Percentiles rank a stretch among this genome's conserved stretches.
These are phyloP conservation scores for Poecilobothrus nobilitatus DNA, from an alignment of 2,888 invertebrate species.

Conservation along the genomic window DNA sequence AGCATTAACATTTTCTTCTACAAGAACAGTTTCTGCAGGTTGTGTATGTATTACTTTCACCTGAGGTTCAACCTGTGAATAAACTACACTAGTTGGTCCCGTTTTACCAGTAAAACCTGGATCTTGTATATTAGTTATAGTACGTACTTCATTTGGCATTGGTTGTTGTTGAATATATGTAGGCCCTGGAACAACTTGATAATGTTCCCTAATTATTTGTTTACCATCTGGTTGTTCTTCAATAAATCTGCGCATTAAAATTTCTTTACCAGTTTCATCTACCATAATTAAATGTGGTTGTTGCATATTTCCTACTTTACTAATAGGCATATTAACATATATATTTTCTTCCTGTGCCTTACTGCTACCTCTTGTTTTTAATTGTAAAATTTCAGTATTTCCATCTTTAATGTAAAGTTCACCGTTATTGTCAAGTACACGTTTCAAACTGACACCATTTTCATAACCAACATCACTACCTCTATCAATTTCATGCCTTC, in stretches of 20 bases:
- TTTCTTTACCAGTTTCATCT: constrained; percentile 75
- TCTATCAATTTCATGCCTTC: constrained; percentile 67
- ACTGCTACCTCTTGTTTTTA: constrained; percentile 60
- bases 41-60: constrained; percentile 44
- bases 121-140: constrained; percentile 21
- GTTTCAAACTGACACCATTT: constrained; percentile 41
- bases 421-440: constrained; percentile 39
- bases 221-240: constrained; percentile 67
- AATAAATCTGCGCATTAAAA: constrained; percentile 74
- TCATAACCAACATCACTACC: constrained; percentile 57
- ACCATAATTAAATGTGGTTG: constrained; percentile 57
- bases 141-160: constrained; percentile 36
- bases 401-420: constrained; percentile 76
- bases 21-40: constrained; percentile 40
- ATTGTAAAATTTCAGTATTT: constrained; percentile 71
- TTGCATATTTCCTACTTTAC: constrained; percentile 47
- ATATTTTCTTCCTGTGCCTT: constrained; percentile 55
- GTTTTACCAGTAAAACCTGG: constrained; percentile 32
- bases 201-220: constrained; percentile 50
- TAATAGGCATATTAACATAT: constrained; percentile 50
- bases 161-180: constrained; percentile 40
- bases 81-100: constrained; percentile 43
- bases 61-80: constrained; percentile 48
- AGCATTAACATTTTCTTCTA: constrained; percentile 29
- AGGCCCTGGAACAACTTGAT: constrained; percentile 42